Percentiles rank a stretch among this genome's conserved stretches.
phyloP scores from a whole-genome alignment of 1,140 invertebrate species.

The Colletes gigas region DNA sequence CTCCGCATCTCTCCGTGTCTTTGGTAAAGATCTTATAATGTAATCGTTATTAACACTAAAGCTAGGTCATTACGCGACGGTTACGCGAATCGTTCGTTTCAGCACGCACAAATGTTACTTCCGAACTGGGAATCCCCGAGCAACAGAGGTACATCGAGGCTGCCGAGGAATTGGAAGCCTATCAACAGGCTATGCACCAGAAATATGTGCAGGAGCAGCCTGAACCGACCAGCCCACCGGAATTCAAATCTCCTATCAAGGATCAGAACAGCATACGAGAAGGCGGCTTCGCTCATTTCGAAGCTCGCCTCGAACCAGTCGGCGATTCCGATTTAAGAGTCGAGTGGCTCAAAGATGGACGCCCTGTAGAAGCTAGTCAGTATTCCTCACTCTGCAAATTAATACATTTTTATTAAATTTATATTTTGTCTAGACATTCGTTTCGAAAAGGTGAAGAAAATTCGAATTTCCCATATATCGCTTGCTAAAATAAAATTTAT shows the following conservation, averaged over 20 bases:
- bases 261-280: conserved; percentile 94
- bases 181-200: conserved; percentile 88
- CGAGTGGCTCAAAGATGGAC: conserved; percentile 97
- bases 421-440: too few relatives aligned
- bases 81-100: background rate
- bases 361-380: conserved; percentile 92
- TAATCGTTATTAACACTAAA: too few relatives aligned
- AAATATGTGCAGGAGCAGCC: conserved; percentile 89
- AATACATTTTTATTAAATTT: too few relatives aligned
- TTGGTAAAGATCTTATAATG: conserved; percentile 76
- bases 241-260: conserved; percentile 96
- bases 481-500: too few relatives aligned
- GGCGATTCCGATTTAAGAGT: conserved; percentile 95
- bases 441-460: too few relatives aligned
- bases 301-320: conserved; percentile 95
- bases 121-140: conserved; percentile 94
- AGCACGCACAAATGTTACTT: conserved; percentile 89
- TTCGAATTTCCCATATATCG: too few relatives aligned
- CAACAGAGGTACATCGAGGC: conserved; percentile 96
- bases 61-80: too few relatives aligned
- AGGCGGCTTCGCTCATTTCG: conserved; percentile 97
- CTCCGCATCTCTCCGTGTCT: conserved; percentile 89
- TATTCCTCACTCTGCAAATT: conserved; percentile 5
- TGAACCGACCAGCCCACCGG: conserved; percentile 90
- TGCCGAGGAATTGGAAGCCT: conserved; percentile 95